A percentile compares a stretch with the other conserved stretches of the same genome.
These are phyloP conservation scores for Philopotamus ludificatus DNA, from an alignment of 1,140 invertebrate species.

Conservation along the genomic window DNA sequence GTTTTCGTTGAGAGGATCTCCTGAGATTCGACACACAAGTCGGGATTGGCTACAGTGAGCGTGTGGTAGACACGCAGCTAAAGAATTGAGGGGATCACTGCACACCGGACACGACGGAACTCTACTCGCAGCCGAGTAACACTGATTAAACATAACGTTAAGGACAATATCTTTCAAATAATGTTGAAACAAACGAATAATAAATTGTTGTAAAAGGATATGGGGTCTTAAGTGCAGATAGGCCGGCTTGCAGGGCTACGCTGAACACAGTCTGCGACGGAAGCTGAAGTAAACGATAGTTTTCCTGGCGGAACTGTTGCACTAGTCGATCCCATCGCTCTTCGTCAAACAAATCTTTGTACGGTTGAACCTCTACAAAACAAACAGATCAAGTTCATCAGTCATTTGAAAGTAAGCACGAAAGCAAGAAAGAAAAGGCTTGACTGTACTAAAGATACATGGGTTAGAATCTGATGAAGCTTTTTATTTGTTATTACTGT, in stretches of 20 bases:
- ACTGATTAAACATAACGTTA: conserved; percentile 56
- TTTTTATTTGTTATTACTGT: too few relatives aligned
- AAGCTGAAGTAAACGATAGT: conserved; percentile 91
- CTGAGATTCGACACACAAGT: conserved; percentile 88
- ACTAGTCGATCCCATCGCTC: conserved; percentile 80
- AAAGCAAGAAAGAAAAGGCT: too few relatives aligned
- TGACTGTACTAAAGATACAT: too few relatives aligned
- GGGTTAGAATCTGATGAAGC: too few relatives aligned
- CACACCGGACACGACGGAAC: conserved; percentile 95
- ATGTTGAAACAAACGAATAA: not conserved
- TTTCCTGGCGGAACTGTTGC: conserved; percentile 89
- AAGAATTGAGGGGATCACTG: conserved; percentile 79
- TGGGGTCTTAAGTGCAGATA: conserved; percentile 94
- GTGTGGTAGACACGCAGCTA: conserved; percentile 86
- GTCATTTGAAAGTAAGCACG: not conserved
- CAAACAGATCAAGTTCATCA: too few relatives aligned
- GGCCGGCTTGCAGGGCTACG: conserved; percentile 78
- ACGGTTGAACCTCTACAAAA: conserved; percentile 58
- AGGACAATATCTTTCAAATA: conserved; percentile 41
- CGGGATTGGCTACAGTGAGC: conserved; percentile 95
- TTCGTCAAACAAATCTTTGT: conserved; percentile 57
- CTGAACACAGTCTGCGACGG: conserved; percentile 89
- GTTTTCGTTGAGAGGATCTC: conserved; percentile 92
- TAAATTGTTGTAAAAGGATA: conserved; percentile 43
- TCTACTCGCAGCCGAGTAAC: conserved; percentile 63